phyloP scores from a whole-genome alignment of 2,797 vertebrate species.

The Hydrophis major region DNA sequence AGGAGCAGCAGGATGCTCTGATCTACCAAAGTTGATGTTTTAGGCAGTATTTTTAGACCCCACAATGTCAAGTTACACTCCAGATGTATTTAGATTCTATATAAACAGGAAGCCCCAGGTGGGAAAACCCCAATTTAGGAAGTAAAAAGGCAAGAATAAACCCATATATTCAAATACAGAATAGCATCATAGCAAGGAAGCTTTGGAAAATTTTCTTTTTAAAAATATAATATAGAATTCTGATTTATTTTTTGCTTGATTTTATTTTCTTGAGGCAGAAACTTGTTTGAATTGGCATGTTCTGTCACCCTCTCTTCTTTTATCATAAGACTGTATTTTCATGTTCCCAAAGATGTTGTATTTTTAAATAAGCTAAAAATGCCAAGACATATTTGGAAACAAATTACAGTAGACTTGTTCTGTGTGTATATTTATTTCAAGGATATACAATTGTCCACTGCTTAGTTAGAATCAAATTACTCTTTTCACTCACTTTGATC shows the following conservation, averaged over 20 bases:
- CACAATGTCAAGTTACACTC: conserved; percentile 38
- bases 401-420: not conserved
- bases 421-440: not conserved
- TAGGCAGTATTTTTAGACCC: conserved; percentile 66
- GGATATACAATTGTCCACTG: not conserved
- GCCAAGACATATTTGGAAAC: not conserved
- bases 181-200: not conserved
- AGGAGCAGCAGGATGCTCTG: conserved; percentile 56
- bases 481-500: not conserved
- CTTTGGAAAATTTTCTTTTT: conserved; percentile 10
- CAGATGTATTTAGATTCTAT: conserved; percentile 51
- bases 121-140: not conserved
- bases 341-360: not conserved
- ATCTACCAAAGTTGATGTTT: conserved; percentile 52
- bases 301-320: conserved; percentile 4
- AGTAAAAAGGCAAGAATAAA: conserved; percentile 24
- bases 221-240: conserved; percentile 9
- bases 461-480: not conserved
- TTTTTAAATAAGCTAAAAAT: not conserved
- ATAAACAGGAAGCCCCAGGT: conserved; percentile 64
- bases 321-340: conserved; percentile 23
- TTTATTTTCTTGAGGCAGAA: conserved; percentile 33
- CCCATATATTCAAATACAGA: conserved; percentile 1
- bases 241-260: not conserved
- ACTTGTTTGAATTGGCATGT: conserved; percentile 31